phyloP scores from a whole-genome alignment of 1,140 invertebrate genomes.

The Psilanteris sp. region DNA sequence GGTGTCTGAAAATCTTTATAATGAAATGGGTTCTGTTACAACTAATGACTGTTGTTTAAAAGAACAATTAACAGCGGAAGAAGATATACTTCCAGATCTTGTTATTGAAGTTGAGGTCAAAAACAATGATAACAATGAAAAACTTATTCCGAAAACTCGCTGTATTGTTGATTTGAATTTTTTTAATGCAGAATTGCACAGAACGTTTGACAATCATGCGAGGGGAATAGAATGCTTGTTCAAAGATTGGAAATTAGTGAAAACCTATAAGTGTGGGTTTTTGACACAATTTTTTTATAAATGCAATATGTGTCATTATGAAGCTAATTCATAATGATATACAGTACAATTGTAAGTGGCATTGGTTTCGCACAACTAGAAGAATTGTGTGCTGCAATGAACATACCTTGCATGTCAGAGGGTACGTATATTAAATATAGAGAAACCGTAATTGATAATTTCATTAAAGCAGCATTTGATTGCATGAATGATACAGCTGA shows the following conservation, averaged over 20 bases:
- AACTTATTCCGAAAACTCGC: too few relatives aligned
- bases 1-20: too few relatives aligned
- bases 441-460: constrained; percentile 17
- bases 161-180: too few relatives aligned
- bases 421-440: constrained; percentile 4
- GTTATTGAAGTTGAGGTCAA: not conserved
- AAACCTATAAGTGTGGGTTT: constrained; percentile 1
- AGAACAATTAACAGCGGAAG: too few relatives aligned
- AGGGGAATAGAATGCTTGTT: constrained; percentile 27
- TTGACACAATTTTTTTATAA: constrained; percentile 22
- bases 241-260: constrained; percentile 23
- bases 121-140: not conserved
- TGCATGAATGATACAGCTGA: constrained; percentile 10
- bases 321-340: constrained; percentile 37
- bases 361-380: constrained; percentile 39
- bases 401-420: constrained; percentile 27
- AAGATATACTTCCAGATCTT: constrained; percentile 7
- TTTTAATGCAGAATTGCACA: constrained; percentile 16
- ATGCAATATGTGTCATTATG: too few relatives aligned
- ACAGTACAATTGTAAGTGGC: constrained; percentile 40
- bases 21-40: too few relatives aligned
- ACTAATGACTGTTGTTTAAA: too few relatives aligned
- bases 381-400: constrained; percentile 47
- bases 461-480: constrained; percentile 1
- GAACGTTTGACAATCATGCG: constrained; percentile 27